Evolutionary conservation across 2,113 vertebrate species (phyloP), one percentile per base, ranked within the genome.

Genomic region (Seriola aureovittata): DNA sequence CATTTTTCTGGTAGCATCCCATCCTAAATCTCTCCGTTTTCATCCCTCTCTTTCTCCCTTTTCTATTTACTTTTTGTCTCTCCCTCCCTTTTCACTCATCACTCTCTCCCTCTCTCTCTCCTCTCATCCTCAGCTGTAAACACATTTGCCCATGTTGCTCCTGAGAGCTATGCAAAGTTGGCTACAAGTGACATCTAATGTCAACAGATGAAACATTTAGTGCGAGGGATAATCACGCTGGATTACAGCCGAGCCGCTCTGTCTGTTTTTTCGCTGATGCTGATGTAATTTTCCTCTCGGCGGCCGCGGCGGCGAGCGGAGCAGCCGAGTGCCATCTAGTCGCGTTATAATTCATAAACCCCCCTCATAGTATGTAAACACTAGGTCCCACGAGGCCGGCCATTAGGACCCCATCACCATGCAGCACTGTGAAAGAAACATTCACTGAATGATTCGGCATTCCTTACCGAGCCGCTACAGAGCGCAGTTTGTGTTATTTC

Each of bases 181-280:
- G 21, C 75, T 67, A 63, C 72, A 79, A 75, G 57, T 58, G 72
- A 70, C 58, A 77, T 67, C 52, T 75, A 63, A 68, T 48, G 83
- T 85, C 71, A 88, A 79, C 71, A 79, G 46, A 71, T 85, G 65
- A 86, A 86, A 80, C 64, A 86, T 86, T 84, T 42, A 85, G 75
- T 40, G 42, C 62, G 63, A 48, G 42, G 52, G 40, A 70, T 79
- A 46, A 81, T 65, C 55, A 52, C 65, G 54, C 40, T 17, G 60
- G 71, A 80, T 77, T 77, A 80, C 68, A 59, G 54, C 42, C 25
- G 67, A 36, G 59, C 23, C 19, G 8, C 62, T 73, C 60, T 21
- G 38, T 40, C 21, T 79, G 75, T 75, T 71, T 59, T 57, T 21
- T 29, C 29, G 69, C 63, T 79, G 21, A 71, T 67, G 55, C 58